Evolutionary conservation across 2,888 invertebrate genomes (phyloP).

Genomic region (Arctia plantaginis): DNA sequence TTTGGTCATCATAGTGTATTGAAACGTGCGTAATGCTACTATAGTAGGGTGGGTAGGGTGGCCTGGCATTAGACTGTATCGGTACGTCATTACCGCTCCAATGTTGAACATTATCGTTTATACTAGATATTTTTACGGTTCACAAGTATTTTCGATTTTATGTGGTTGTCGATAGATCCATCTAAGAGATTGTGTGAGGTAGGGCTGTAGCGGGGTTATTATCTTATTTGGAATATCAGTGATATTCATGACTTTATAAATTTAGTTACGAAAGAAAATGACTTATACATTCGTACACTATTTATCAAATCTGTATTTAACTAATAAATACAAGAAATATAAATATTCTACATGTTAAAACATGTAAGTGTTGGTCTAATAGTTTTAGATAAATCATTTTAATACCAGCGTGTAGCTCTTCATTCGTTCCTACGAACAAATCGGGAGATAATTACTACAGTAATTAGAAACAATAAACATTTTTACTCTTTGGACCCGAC

Average conservation of each 20-base stretch:
- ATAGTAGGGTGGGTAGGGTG: conserved; percentile 27
- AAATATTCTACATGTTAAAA: neutral
- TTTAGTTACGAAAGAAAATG: neutral
- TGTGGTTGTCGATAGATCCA: conserved; percentile 21
- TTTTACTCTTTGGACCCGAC: neutral
- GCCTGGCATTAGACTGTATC: conserved; percentile 26
- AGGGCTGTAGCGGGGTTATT: neutral
- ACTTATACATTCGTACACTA: too few species aligned
- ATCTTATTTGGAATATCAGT: neutral
- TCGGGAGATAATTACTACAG: neutral
- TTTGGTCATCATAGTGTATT: conserved; percentile 76
- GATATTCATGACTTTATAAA: neutral
- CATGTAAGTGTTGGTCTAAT: neutral
- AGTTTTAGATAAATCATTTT: neutral
- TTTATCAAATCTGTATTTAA: neutral
- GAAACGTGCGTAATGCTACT: conserved; percentile 70
- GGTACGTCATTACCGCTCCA: conserved; percentile 37
- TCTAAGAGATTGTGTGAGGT: conserved; percentile 6
- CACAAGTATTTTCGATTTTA: conserved; percentile 23
- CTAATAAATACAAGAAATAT: neutral
- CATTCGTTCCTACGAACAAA: too few species aligned
- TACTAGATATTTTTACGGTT: conserved; percentile 25
- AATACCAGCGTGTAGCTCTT: too few species aligned
- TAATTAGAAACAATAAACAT: neutral
- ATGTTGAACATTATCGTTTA: conserved; percentile 32